These are phyloP conservation scores for Patella ulyssiponensis DNA, from an alignment of 2,888 invertebrate species.

Conservation along the genomic window DNA sequence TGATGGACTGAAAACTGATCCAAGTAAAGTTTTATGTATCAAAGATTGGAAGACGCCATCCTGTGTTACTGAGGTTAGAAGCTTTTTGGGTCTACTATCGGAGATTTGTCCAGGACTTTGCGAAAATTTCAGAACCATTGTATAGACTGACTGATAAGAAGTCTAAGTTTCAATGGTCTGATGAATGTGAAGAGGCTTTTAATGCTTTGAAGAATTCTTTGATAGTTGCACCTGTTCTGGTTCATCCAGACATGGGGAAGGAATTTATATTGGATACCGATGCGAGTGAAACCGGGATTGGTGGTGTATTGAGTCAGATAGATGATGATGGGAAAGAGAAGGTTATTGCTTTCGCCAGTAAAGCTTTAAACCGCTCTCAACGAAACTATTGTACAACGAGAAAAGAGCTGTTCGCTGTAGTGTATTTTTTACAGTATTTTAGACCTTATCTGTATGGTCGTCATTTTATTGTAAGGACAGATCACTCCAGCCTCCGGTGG, in stretches of 20 bases:
- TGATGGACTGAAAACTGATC: too few species aligned
- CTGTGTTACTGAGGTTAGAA: too few species aligned
- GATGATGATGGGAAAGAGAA: slow-evolving; percentile 24
- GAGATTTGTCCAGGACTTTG: too few species aligned
- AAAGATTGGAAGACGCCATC: too few species aligned
- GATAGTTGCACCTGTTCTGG: slow-evolving; percentile 26
- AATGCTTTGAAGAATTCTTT: slow-evolving; percentile 21
- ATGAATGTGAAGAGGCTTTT: slow-evolving; percentile 19
- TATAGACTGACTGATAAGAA: too few species aligned
- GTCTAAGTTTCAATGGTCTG: too few species aligned
- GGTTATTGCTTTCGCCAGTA: slow-evolving; percentile 36
- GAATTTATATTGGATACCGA: slow-evolving; percentile 35
- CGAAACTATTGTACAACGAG: slow-evolving; percentile 28
- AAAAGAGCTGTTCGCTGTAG: too few species aligned
- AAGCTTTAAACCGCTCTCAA: slow-evolving; percentile 24
- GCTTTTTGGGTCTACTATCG: too few species aligned
- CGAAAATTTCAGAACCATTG: too few species aligned
- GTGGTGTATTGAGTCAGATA: slow-evolving; percentile 16
- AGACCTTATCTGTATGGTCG: slow-evolving; percentile 36
- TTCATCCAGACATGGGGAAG: slow-evolving; percentile 26
- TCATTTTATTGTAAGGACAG: slow-evolving; percentile 31
- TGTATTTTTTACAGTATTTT: slow-evolving; percentile 36
- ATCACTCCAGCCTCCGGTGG: slow-evolving; percentile 22
- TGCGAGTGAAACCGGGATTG: slow-evolving; percentile 28
- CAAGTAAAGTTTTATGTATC: too few species aligned